phyloP scores from a whole-genome alignment of 2,797 vertebrate species.

The Anomalospiza imberbis region DNA sequence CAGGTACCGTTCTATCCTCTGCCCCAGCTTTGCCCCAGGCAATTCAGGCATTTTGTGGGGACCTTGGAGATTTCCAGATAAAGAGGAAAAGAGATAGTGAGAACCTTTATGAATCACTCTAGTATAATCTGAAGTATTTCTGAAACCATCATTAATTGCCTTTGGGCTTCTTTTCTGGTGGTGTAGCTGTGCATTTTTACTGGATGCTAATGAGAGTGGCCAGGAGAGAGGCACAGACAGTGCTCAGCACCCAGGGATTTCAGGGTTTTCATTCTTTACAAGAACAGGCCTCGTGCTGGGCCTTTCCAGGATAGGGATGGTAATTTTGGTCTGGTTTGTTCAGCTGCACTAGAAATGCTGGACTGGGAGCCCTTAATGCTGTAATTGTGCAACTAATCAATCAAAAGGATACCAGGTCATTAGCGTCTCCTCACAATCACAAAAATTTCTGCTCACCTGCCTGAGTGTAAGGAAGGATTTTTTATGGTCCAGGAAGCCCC shows the following conservation, averaged over 20 bases:
- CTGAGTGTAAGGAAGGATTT: neutral
- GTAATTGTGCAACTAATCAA: neutral
- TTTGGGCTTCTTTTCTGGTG: slow-evolving; percentile 19
- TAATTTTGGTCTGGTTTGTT: neutral
- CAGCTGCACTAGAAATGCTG: neutral
- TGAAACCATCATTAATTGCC: slow-evolving; percentile 22
- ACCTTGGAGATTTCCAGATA: slow-evolving; percentile 52
- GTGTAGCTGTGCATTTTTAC: neutral
- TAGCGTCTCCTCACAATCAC: neutral
- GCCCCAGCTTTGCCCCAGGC: neutral
- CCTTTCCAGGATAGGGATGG: neutral
- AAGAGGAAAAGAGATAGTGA: slow-evolving; percentile 34
- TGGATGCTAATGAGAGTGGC: slow-evolving; percentile 8
- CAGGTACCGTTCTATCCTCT: neutral
- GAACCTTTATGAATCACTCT: slow-evolving; percentile 56
- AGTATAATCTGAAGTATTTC: slow-evolving; percentile 38
- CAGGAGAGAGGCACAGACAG: neutral
- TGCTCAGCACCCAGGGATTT: neutral
- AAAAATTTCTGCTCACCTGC: neutral
- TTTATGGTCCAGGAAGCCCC: neutral
- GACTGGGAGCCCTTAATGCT: neutral
- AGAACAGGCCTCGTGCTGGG: neutral
- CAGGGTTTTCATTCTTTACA: neutral
- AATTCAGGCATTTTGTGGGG: slow-evolving; percentile 44
- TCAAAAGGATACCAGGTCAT: neutral